Conservation (phyloP, 1,140 invertebrate species). For the Diabrotica undecimpunctata region DNA sequence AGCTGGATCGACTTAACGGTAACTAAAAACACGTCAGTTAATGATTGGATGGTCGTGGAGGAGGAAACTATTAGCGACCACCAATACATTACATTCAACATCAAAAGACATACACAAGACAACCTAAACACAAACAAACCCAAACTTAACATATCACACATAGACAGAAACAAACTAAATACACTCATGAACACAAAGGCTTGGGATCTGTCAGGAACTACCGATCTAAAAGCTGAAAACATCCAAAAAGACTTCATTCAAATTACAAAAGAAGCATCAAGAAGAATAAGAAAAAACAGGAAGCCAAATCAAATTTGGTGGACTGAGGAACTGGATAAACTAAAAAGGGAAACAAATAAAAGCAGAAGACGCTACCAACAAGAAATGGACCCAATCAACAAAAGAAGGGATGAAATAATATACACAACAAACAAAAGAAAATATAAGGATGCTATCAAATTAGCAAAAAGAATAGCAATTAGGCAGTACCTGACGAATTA, state of each 20-base stretch:
- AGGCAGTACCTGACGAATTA: neutral
- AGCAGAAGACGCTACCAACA: neutral
- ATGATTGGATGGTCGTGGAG: neutral
- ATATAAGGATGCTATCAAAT: conserved; percentile 6
- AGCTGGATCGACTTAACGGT: conserved; percentile 3
- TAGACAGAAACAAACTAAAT: too few relatives aligned
- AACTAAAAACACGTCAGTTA: neutral
- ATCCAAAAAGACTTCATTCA: too few relatives aligned
- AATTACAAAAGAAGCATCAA: neutral
- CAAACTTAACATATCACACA: too few relatives aligned
- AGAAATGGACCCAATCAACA: neutral
- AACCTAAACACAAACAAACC: too few relatives aligned
- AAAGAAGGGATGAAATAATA: neutral
- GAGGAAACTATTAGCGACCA: too few relatives aligned
- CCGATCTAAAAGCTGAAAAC: too few relatives aligned
- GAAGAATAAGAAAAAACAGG: neutral
- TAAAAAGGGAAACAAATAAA: neutral
- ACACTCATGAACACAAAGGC: too few relatives aligned
- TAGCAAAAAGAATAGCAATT: neutral
- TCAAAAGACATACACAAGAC: too few relatives aligned
- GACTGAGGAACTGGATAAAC: too few relatives aligned
- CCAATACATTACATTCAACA: too few relatives aligned
- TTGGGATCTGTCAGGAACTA: too few relatives aligned
- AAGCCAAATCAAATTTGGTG: neutral
- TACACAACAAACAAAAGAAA: neutral